phyloP scores from a whole-genome alignment of 2,797 vertebrate species.

The Gallinago stenura region DNA sequence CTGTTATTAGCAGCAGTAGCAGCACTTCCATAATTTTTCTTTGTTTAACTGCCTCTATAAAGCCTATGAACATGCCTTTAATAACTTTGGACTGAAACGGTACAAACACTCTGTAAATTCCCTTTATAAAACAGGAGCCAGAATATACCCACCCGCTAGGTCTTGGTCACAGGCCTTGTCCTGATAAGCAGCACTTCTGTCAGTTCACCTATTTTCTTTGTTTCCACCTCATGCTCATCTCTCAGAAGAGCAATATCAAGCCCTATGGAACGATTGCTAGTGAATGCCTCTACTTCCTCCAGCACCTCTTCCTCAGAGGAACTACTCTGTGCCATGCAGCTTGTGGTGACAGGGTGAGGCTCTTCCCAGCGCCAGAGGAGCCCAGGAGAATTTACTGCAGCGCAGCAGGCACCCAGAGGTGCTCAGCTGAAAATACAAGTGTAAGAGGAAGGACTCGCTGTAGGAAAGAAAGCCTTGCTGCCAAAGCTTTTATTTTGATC shows the following conservation, averaged over 20 bases:
- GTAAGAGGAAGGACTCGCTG: background rate
- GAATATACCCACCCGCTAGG: background rate
- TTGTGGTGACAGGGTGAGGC: background rate
- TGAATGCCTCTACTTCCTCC: background rate
- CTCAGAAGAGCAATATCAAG: background rate
- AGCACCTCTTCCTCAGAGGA: background rate
- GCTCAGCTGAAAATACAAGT: background rate
- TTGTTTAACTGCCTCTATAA: background rate
- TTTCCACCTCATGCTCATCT: background rate
- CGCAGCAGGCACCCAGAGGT: background rate
- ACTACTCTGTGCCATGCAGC: rapidly evolving
- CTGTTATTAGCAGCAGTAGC: background rate
- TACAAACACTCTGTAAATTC: background rate
- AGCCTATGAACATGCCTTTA: background rate
- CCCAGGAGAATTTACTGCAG: background rate
- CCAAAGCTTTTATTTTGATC: background rate
- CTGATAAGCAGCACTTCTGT: background rate
- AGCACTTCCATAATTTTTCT: background rate
- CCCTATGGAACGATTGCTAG: background rate
- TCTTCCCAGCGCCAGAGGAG: background rate
- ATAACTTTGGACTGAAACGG: background rate
- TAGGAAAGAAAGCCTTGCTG: background rate
- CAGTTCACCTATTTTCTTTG: background rate
- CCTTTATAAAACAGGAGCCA: background rate
- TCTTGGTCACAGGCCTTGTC: background rate